phyloP scores from a whole-genome alignment of 2,888 invertebrate genomes.

The Acleris holmiana region DNA sequence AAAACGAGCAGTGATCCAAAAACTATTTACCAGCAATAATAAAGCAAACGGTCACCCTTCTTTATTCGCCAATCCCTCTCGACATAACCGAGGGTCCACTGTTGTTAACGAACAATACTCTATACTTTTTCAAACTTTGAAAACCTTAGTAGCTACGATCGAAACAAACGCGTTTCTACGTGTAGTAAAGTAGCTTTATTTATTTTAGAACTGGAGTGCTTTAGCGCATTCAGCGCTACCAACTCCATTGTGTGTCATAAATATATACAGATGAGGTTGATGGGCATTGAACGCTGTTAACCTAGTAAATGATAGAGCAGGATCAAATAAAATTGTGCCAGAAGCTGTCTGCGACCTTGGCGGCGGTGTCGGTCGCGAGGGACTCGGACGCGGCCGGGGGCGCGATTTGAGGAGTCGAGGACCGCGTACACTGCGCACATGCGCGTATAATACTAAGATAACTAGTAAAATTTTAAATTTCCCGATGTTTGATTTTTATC shows the following conservation, averaged over 20 bases:
- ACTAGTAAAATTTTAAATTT: neutral
- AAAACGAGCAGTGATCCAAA: neutral
- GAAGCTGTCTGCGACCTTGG: constrained; percentile 63
- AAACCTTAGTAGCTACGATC: too few relatives aligned
- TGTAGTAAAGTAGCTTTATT: too few relatives aligned
- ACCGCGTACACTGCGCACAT: constrained; percentile 40
- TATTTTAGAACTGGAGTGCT: too few relatives aligned
- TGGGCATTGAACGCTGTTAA: constrained; percentile 11
- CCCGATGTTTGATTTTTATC: too few relatives aligned
- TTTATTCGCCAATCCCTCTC: constrained; percentile 19
- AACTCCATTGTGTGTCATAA: too few relatives aligned
- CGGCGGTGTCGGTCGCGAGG: constrained; percentile 56
- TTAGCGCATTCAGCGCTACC: too few relatives aligned
- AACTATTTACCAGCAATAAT: constrained; percentile 4
- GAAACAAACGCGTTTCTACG: neutral
- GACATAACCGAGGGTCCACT: neutral
- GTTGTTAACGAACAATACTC: constrained; percentile 3
- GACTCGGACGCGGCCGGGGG: constrained; percentile 51
- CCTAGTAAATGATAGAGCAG: constrained; percentile 36
- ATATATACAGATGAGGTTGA: too few relatives aligned
- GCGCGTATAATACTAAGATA: constrained; percentile 16
- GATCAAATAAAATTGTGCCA: constrained; percentile 47
- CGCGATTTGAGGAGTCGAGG: constrained; percentile 36
- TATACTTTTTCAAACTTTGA: neutral
- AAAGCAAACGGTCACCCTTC: constrained; percentile 11